phyloP scores from a whole-genome alignment of 2,113 vertebrate species.

The Tupaia tana region DNA sequence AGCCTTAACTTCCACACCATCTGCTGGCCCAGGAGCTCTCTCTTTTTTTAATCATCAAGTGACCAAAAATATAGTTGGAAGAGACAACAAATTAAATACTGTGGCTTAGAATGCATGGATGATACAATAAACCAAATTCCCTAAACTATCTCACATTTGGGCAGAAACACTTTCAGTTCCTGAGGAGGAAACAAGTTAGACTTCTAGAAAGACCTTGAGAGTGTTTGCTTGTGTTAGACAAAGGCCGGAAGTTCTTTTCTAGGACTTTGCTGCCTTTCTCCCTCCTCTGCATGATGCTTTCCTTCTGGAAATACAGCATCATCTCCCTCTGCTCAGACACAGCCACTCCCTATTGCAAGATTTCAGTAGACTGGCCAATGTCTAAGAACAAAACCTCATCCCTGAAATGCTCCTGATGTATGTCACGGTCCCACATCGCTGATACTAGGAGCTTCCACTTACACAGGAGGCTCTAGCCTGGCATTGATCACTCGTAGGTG shows the following conservation, averaged over 20 bases:
- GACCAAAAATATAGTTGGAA: conserved; percentile 7
- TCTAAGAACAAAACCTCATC: not conserved
- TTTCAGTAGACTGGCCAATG: conserved; percentile 1
- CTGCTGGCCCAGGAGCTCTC: not conserved
- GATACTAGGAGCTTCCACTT: not conserved
- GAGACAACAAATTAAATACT: conserved; percentile 72
- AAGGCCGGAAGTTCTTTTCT: not conserved
- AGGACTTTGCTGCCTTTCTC: not conserved
- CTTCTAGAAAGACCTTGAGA: conserved; percentile 1
- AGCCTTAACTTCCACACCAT: too few relatives aligned
- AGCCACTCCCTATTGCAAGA: not conserved
- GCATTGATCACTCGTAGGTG: not conserved
- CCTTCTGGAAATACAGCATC: not conserved
- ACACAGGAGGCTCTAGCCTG: not conserved
- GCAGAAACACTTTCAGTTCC: conserved; percentile 34
- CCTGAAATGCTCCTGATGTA: not conserved
- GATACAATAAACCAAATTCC: conserved; percentile 59
- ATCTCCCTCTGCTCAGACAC: not conserved
- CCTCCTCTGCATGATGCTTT: not conserved
- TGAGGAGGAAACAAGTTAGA: not conserved
- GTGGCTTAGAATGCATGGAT: conserved; percentile 68
- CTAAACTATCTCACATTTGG: conserved; percentile 9
- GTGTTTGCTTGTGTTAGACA: not conserved
- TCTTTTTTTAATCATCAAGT: not conserved
- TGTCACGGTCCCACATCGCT: not conserved